Evolutionary conservation across 2,888 invertebrate genomes (phyloP).

Genomic region (Drosophila lutescens): DNA sequence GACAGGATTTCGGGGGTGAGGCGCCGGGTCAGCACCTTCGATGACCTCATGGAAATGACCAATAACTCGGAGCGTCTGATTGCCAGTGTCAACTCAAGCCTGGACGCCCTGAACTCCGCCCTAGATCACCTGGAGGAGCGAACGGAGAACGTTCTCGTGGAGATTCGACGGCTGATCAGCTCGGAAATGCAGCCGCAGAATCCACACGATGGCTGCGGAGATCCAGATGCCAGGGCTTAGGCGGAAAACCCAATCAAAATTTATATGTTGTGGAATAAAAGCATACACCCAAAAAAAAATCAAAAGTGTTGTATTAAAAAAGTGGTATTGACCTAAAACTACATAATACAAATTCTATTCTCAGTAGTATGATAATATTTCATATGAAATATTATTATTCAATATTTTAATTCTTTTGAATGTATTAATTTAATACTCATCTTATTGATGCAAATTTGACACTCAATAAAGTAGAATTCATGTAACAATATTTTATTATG

Average conservation of each 20-base stretch:
- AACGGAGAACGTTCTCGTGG: constrained; percentile 32
- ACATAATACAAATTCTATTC: too few species aligned
- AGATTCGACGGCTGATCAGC: constrained; percentile 25
- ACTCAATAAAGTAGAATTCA: too few species aligned
- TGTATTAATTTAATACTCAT: too few species aligned
- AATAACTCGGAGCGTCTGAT: constrained; percentile 26
- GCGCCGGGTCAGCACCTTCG: not conserved
- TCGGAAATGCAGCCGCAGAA: not conserved
- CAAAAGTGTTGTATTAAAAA: too few species aligned
- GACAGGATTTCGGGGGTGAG: not conserved
- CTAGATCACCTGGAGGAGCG: constrained; percentile 58
- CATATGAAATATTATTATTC: too few species aligned
- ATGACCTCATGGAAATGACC: not conserved
- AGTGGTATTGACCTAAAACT: too few species aligned
- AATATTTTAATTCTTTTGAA: too few species aligned
- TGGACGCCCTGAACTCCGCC: constrained; percentile 32
- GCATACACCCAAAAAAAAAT: too few species aligned
- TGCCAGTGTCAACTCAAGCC: constrained; percentile 36
- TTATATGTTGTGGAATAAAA: not conserved
- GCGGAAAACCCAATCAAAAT: not conserved
- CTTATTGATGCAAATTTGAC: too few species aligned
- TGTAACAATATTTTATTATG: too few species aligned
- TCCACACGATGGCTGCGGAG: constrained; percentile 26
- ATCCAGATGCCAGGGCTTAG: constrained; percentile 22
- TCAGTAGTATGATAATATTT: too few species aligned